Percentiles rank a stretch among this genome's conserved stretches.
Conservation (phyloP, 2,113 vertebrate species). For the Pseudorectes ferrugineus region DNA sequence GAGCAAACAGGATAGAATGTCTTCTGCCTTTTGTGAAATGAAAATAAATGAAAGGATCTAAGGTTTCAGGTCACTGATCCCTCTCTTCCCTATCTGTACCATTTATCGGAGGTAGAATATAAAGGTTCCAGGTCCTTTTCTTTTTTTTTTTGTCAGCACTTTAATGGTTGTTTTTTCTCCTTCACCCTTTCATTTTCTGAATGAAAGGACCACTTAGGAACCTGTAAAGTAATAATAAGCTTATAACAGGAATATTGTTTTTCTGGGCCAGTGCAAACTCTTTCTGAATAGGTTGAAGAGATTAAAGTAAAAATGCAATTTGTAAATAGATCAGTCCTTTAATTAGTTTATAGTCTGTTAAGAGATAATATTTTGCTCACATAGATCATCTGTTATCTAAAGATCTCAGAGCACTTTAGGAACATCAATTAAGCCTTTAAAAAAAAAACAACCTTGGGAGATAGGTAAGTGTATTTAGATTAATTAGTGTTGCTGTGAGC, state of each 20-base stretch:
- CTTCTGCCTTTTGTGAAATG: constrained; percentile 69
- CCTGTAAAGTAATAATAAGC: constrained; percentile 53
- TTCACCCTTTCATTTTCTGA: constrained; percentile 50
- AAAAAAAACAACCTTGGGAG: constrained; percentile 17
- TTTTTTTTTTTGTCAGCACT: neutral
- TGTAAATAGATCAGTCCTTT: constrained; percentile 49
- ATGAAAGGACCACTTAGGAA: constrained; percentile 52
- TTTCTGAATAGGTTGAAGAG: neutral
- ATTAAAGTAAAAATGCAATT: constrained; percentile 57
- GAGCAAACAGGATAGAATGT: constrained; percentile 69
- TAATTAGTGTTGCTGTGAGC: constrained; percentile 52
- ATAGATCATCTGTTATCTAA: constrained; percentile 42
- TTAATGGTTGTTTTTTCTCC: constrained; percentile 55
- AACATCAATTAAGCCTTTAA: constrained; percentile 39
- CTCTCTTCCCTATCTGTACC: constrained; percentile 64
- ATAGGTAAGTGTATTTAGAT: constrained; percentile 59
- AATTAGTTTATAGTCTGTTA: constrained; percentile 54
- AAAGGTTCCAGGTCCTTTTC: constrained; percentile 51
- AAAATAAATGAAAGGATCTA: constrained; percentile 70
- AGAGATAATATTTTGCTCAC: constrained; percentile 52
- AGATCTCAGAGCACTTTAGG: constrained; percentile 51
- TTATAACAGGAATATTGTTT: constrained; percentile 55
- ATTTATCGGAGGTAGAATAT: constrained; percentile 65
- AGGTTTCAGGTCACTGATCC: constrained; percentile 68
- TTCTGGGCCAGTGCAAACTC: constrained; percentile 14